A percentile compares a stretch with the other conserved stretches of the same genome.
These are phyloP conservation scores for Parambassis ranga DNA, from an alignment of 2,797 vertebrate genomes.

Conservation along the genomic window DNA sequence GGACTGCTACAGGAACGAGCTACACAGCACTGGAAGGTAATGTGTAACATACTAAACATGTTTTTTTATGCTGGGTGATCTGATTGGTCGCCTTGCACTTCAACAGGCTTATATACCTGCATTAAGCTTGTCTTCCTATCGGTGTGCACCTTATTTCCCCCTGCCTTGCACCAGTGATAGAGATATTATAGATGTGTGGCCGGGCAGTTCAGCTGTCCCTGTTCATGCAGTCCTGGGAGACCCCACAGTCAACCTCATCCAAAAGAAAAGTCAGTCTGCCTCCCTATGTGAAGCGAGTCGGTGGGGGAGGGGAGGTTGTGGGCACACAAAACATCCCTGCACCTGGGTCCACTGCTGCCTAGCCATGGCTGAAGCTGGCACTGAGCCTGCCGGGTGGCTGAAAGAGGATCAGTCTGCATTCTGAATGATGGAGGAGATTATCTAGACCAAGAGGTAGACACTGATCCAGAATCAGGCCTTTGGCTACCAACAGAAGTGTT, in stretches of 20 bases:
- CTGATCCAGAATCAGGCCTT: conserved; percentile 6
- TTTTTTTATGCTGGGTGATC: not conserved
- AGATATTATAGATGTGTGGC: conserved; percentile 18
- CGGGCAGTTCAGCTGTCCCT: conserved; percentile 16
- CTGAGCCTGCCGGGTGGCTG: conserved; percentile 5
- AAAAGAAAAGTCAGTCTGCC: conserved; percentile 12
- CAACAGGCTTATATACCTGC: not conserved
- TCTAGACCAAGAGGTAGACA: not conserved
- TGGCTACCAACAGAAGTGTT: not conserved
- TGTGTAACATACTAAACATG: not conserved
- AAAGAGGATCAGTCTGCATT: conserved; percentile 27
- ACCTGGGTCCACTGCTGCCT: conserved; percentile 38
- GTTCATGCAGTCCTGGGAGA: conserved; percentile 4
- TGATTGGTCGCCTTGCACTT: not conserved
- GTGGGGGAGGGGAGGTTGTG: not conserved
- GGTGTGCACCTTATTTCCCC: not conserved
- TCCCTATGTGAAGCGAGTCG: not conserved
- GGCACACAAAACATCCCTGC: conserved; percentile 23
- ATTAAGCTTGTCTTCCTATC: conserved; percentile 13
- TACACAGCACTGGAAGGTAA: not conserved
- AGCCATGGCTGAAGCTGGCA: conserved; percentile 23
- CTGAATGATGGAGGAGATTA: conserved; percentile 22
- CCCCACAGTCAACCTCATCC: conserved; percentile 6
- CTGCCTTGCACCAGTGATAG: not conserved
- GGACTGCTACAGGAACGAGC: not conserved